Evolutionary conservation across 2,888 invertebrate species (phyloP), one percentile per base, ranked within the genome.

Genomic region (Pammene aurita): DNA sequence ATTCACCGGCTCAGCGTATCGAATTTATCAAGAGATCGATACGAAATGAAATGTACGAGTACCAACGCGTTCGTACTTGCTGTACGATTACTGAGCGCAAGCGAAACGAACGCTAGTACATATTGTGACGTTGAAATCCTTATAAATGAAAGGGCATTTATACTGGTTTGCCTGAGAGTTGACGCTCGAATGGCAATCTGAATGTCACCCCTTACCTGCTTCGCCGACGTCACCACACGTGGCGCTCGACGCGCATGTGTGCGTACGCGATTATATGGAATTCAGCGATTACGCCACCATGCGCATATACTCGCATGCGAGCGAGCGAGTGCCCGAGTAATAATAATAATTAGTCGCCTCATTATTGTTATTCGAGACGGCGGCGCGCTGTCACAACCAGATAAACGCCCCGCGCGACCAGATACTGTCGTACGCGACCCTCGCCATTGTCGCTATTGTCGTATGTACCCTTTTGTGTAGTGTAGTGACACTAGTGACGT

Each of bases 1-100:
- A 85, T 89, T 90, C 87, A 89, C 89, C 89, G 68, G 68, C 52
- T 41, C 64, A 50, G 54, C 68, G 84, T 85, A 85, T 87, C 88
- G 85, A 89, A 89, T 89, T 89, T 88, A 90, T 90, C 88, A 85
- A 84, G 78, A 82, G 89, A 89, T 90, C 88, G 85, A 89, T 89
- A 87, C 82, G 80, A 79, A 75, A 78, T 78, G 79, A 78, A 77
- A 81, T 80, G 46, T 58, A 81, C 81, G 83, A 80, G 46, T 58
- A 81, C 81, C 83, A 80, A 80, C 81, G 78, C 81, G 75, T 75
- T 77, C 77, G 76, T 77, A 78, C 48, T 48, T 16, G 48, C 16
- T 16, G 26, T 26, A 13, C 11, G 26, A 26, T 52, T 26, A 52
- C 52, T 50, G 6, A 16, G 0, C 26, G 13, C 26, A 7, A 14